Percentiles rank a stretch among this genome's conserved stretches.
Evolutionary conservation across 37 sponge, comb jelly and placozoan species (phyloP).

Genomic region (Aplysina aerophoba): DNA sequence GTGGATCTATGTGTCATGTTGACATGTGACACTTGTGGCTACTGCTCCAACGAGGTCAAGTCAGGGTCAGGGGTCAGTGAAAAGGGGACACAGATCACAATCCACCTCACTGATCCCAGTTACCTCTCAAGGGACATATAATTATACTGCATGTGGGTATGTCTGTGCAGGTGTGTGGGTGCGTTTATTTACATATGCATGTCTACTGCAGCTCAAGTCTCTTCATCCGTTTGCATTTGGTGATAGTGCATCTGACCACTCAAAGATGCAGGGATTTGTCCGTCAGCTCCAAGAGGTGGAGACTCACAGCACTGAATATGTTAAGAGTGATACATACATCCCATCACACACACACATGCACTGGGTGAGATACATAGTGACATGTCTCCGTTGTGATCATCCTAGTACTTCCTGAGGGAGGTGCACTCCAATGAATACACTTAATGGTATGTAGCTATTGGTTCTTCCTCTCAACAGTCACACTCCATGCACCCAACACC

Average conservation of each 20-base stretch:
- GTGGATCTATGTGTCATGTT: too few relatives aligned
- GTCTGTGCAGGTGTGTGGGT: too few relatives aligned
- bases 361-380: too few relatives aligned
- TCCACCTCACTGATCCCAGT: slow-evolving; percentile 68
- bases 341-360: neutral
- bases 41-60: slow-evolving; percentile 89
- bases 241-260: slow-evolving; percentile 59
- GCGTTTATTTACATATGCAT: neutral
- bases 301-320: too few relatives aligned
- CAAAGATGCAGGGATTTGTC: slow-evolving; percentile 34
- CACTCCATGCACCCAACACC: too few relatives aligned
- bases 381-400: too few relatives aligned
- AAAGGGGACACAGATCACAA: slow-evolving; percentile 69
- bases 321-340: too few relatives aligned
- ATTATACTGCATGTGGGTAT: too few relatives aligned
- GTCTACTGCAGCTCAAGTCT: slow-evolving; percentile 29
- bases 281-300: slow-evolving; percentile 41
- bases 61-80: slow-evolving; percentile 81
- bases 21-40: slow-evolving; percentile 89
- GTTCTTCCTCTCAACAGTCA: too few relatives aligned
- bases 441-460: too few relatives aligned
- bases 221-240: slow-evolving; percentile 71
- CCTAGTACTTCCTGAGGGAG: too few relatives aligned
- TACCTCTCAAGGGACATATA: slow-evolving; percentile 89
- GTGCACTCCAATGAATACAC: too few relatives aligned